Evolutionary conservation across 2,113 vertebrate genomes (phyloP).

Genomic region (Grammomys surdaster): DNA sequence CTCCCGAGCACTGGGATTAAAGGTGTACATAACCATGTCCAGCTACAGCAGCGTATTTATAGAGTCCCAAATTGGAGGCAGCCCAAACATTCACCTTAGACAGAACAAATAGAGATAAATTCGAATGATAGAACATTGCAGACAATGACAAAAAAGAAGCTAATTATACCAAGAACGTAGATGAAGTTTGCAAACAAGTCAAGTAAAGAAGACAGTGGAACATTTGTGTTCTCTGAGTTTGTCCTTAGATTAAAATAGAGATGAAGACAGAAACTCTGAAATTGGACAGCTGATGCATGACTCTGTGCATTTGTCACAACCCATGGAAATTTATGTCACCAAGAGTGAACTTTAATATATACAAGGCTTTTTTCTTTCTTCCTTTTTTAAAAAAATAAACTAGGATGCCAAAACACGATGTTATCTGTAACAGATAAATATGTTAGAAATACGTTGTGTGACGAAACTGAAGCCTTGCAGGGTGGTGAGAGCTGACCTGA

Average conservation of each 20-base stretch:
- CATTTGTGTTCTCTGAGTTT: background rate
- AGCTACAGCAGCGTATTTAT: background rate
- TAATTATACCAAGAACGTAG: background rate
- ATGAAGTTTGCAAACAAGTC: constrained; percentile 6
- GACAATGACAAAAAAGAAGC: constrained; percentile 8
- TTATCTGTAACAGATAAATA: background rate
- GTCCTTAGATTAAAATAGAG: background rate
- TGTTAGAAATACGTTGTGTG: no score
- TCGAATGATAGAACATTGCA: background rate
- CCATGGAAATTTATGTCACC: background rate
- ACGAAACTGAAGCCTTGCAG: accelerated
- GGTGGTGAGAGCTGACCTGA: accelerated
- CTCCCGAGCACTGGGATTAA: background rate
- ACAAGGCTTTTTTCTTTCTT: no score
- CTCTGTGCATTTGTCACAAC: background rate
- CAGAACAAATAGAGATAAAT: background rate
- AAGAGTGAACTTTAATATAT: background rate
- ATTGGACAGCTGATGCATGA: background rate
- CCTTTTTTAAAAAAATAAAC: background rate
- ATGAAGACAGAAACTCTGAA: background rate
- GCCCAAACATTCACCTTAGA: background rate
- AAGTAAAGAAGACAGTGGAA: constrained; percentile 13
- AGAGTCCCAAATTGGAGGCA: background rate
- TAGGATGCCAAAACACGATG: background rate
- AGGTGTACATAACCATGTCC: background rate